These are phyloP conservation scores for Cecidostiba fungosa DNA, from an alignment of 2,888 invertebrate genomes.

Conservation along the genomic window DNA sequence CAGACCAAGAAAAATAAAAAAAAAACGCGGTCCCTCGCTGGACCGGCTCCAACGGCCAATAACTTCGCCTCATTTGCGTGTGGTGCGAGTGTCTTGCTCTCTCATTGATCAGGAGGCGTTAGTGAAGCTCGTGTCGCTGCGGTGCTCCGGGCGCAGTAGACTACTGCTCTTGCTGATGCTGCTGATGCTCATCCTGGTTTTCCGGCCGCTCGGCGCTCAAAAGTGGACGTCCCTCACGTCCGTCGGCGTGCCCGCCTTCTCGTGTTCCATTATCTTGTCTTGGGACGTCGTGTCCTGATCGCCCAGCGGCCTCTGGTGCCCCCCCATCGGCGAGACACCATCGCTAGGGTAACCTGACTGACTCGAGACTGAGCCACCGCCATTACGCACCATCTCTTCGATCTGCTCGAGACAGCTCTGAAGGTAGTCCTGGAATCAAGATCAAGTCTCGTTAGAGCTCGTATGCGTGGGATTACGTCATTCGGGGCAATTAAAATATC, in stretches of 20 bases:
- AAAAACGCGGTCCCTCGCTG: not conserved
- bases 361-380: conserved; percentile 71
- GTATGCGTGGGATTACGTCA: not conserved
- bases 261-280: conserved; percentile 83
- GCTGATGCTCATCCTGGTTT: not conserved
- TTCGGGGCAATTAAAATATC: conserved; percentile 40
- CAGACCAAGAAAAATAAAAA: conserved; percentile 9
- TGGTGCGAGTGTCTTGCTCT: not conserved
- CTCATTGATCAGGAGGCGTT: conserved; percentile 42
- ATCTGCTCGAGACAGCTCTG: conserved; percentile 90
- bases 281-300: conserved; percentile 78
- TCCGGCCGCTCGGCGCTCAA: conserved; percentile 77
- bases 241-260: conserved; percentile 89
- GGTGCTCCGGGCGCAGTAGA: not conserved
- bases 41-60: conserved; percentile 5
- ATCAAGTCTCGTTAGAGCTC: not conserved
- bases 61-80: not conserved
- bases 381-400: conserved; percentile 87
- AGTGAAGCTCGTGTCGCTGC: not conserved
- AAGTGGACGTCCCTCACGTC: conserved; percentile 93
- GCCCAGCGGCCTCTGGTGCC: conserved; percentile 70
- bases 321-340: conserved; percentile 55
- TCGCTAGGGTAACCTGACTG: conserved; percentile 59
- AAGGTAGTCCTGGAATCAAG: conserved; percentile 87
- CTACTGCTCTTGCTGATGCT: not conserved